Conservation (phyloP, 2,888 invertebrate genomes). For the Pseudococcus viburni region DNA sequence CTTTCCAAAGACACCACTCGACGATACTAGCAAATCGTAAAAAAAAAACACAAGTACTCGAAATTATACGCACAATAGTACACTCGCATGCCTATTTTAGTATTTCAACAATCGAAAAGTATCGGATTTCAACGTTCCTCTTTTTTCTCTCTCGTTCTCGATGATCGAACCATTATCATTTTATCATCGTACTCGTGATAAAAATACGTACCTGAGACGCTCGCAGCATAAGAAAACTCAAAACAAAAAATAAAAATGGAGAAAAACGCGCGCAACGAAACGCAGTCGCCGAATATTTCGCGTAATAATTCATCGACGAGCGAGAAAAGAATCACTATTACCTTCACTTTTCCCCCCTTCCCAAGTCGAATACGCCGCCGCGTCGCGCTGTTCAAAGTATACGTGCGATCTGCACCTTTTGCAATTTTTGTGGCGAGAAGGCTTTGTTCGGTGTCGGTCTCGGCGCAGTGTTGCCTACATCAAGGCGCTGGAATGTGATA, state of each 20-base stretch:
- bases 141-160: background rate
- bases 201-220: background rate
- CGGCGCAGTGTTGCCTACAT: background rate
- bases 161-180: background rate
- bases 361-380: background rate
- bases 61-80: no score
- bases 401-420: conserved; percentile 19
- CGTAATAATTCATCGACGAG: conserved; percentile 27
- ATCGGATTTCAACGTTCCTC: background rate
- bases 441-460: background rate
- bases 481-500: no score
- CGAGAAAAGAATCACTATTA: conserved; percentile 13
- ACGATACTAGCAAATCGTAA: no score
- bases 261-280: background rate
- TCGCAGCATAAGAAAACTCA: background rate
- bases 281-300: background rate
- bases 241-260: background rate
- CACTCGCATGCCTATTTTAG: no score
- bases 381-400: background rate
- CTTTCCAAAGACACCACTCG: no score
- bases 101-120: background rate
- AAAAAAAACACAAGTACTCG: no score
- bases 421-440: background rate
- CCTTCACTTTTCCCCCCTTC: background rate
- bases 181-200: background rate